A percentile compares a stretch with the other conserved stretches of the same genome.
phyloP scores from a whole-genome alignment of 2,113 vertebrate species.

The Origma solitaria region DNA sequence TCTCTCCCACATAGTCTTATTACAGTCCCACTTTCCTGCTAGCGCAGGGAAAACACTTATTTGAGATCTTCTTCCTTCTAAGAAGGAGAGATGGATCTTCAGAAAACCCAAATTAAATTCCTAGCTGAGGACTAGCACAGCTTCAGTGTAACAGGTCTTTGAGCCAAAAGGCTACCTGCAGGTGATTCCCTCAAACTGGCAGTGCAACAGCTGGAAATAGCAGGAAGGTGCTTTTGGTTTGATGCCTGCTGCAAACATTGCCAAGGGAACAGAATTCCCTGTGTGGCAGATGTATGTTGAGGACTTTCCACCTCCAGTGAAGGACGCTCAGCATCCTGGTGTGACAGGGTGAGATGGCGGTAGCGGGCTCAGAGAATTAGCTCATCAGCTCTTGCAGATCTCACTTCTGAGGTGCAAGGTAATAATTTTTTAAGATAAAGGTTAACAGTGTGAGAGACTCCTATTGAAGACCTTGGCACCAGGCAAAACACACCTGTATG shows the following conservation, averaged over 20 bases:
- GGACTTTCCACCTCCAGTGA: not conserved
- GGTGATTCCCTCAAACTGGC: not conserved
- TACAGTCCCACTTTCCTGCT: not conserved
- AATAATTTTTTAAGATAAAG: not conserved
- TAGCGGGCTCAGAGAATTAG: not conserved
- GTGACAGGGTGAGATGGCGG: not conserved
- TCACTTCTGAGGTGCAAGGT: not conserved
- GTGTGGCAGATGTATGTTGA: rapidly evolving
- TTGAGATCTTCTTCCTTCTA: not conserved
- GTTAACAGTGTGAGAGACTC: not conserved
- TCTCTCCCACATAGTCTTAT: not conserved
- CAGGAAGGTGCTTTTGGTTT: not conserved
- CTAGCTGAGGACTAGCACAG: not conserved
- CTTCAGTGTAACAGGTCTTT: not conserved
- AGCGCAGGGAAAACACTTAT: not conserved
- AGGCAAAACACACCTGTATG: not conserved
- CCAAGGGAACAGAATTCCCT: not conserved
- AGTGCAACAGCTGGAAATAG: not conserved
- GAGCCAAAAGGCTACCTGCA: not conserved
- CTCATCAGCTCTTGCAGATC: not conserved
- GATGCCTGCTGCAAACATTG: not conserved
- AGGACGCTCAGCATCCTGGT: not conserved
- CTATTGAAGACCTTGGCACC: not conserved
- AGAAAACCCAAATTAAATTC: not conserved
- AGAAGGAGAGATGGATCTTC: not conserved